Percentiles rank a stretch among this genome's conserved stretches.
Evolutionary conservation across 2,888 invertebrate species (phyloP).

Genomic region (Lagria hirta): DNA sequence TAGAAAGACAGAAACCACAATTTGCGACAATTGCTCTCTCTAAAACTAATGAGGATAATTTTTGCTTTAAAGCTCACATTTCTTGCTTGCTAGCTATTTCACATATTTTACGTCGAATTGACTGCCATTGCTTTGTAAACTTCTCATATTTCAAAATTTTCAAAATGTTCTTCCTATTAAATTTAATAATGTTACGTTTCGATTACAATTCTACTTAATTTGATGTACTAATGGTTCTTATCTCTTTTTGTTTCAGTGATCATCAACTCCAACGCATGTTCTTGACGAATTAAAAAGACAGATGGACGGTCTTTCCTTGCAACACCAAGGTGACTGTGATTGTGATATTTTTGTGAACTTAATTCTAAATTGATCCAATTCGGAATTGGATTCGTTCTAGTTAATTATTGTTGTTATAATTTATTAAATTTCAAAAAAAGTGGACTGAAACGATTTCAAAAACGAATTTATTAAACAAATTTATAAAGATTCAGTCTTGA

Average conservation of each 20-base stretch:
- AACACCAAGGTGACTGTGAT: slow-evolving; percentile 41
- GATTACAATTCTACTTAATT: too few relatives aligned
- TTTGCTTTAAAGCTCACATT: too few relatives aligned
- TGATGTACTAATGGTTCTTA: slow-evolving; percentile 26
- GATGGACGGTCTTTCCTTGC: slow-evolving; percentile 28
- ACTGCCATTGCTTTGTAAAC: too few relatives aligned
- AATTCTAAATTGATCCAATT: slow-evolving; percentile 41
- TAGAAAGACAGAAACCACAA: too few relatives aligned
- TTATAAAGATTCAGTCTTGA: slow-evolving; percentile 38
- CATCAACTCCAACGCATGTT: slow-evolving; percentile 38
- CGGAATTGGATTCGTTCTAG: slow-evolving; percentile 29
- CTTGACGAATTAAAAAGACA: slow-evolving; percentile 31
- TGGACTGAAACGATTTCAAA: slow-evolving; percentile 43
- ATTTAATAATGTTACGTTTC: too few relatives aligned
- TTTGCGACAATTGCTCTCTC: too few relatives aligned
- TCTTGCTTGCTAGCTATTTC: too few relatives aligned
- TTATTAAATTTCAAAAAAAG: slow-evolving; percentile 35
- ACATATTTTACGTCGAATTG: too few relatives aligned
- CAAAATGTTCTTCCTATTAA: too few relatives aligned
- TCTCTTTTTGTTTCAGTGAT: slow-evolving; percentile 44
- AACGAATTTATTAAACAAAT: slow-evolving; percentile 41
- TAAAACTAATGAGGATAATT: too few relatives aligned
- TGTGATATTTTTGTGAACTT: slow-evolving; percentile 50
- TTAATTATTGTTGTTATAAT: slow-evolving; percentile 40
- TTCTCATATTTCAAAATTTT: too few relatives aligned